Evolutionary conservation across 1,140 invertebrate species (phyloP), one percentile per base, ranked within the genome.

Genomic region (Cyphomyrmex costatus): DNA sequence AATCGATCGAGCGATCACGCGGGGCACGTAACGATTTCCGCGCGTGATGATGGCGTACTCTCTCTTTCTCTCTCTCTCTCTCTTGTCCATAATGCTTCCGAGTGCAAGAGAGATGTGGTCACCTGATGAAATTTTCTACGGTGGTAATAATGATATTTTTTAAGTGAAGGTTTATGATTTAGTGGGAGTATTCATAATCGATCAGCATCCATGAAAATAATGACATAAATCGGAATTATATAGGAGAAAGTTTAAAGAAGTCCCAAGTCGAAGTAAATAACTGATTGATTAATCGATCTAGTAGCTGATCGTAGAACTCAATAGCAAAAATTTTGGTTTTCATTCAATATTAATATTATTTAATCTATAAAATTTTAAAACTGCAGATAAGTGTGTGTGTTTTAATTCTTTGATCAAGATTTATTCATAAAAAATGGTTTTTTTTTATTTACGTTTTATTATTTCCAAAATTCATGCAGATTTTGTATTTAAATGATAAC

Each of bases 1-100:
- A 56, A 70, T 60, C 76, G 51, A 80, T 88, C 71, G 63, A 61
- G 33, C 65, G 74, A 88, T 80, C 36, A n/a, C 76, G 24, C 74
- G 58, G 33, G 16, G 19, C 60, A 66, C 27, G 76, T 79, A 79
- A 79, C 77, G 46, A 79, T 79, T 10, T 33, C 46, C 27, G 77
- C 61, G 42, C 30, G n/a, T 66, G 46, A 77, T 77, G 74, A 46
- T 66, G 46, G 27, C 53, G 60, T 51, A 53, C 27, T 27, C 46
- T 68, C n/a, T n/a, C n/a, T n/a, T n/a, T n/a, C n/a, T n/a, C n/a
- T n/a, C n/a, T n/a, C n/a, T n/a, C 27, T 27, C 46, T 68, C n/a
- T 80, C 63, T 30, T 68, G 24, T 21, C 61, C 46, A 36, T 33
- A 53, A 53, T 79, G 14, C 61, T 36, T 27, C n/a, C 63, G 30